Evolutionary conservation across 2,113 vertebrate genomes (phyloP).

Genomic region (Oncorhynchus keta): DNA sequence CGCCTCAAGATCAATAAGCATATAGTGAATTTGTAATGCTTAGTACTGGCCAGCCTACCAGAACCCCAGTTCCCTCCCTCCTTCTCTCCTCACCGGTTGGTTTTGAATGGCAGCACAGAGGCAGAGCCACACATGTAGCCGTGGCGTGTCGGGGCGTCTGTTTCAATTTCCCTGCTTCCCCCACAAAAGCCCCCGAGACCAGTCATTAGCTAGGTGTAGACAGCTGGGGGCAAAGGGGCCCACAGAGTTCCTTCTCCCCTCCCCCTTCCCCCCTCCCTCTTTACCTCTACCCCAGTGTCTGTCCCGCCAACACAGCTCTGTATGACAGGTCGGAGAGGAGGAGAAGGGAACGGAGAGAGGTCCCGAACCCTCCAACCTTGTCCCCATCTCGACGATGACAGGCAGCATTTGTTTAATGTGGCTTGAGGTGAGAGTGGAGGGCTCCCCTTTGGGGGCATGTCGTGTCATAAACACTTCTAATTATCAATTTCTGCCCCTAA

Average conservation of each 20-base stretch:
- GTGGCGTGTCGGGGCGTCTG: conserved; percentile 66
- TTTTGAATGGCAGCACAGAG: conserved; percentile 63
- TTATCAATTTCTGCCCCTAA: conserved; percentile 74
- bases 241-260: conserved; percentile 52
- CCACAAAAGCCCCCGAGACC: conserved; percentile 79
- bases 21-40: conserved; percentile 31
- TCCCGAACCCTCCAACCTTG: conserved; percentile 52
- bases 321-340: conserved; percentile 58
- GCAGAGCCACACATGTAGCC: conserved; percentile 74
- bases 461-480: conserved; percentile 76
- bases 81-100: conserved; percentile 32
- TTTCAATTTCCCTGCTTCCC: conserved; percentile 81
- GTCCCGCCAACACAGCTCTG: conserved; percentile 64
- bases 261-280: conserved; percentile 13
- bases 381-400: conserved; percentile 59
- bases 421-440: conserved; percentile 80
- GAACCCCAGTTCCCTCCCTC: conserved; percentile 49
- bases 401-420: conserved; percentile 78
- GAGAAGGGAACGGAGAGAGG: conserved; percentile 30
- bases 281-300: conserved; percentile 47
- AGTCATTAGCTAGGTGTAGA: conserved; percentile 81
- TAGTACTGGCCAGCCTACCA: conserved; percentile 51
- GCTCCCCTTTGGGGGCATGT: conserved; percentile 48
- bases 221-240: conserved; percentile 82
- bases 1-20: neutral